phyloP scores from a whole-genome alignment of 2,113 vertebrate species.

The Patagioenas fasciata region DNA sequence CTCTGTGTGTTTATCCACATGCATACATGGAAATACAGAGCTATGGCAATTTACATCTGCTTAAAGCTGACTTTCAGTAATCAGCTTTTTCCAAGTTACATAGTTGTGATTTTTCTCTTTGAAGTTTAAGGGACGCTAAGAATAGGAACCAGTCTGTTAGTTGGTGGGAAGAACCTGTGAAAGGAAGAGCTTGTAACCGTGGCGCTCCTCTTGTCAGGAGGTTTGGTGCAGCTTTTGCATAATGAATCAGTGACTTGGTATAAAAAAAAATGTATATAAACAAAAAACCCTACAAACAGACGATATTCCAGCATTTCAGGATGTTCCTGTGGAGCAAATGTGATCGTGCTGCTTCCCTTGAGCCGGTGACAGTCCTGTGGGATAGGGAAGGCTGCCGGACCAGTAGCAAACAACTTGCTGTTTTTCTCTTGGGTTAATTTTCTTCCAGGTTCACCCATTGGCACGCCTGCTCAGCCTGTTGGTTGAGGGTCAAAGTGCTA shows the following conservation, averaged over 20 bases:
- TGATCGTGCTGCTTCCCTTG: not conserved
- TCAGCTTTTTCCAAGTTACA: accelerated
- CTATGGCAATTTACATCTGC: not conserved
- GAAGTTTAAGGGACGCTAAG: not conserved
- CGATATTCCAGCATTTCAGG: not conserved
- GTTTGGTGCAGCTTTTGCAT: not conserved
- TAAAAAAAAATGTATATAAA: too few relatives aligned
- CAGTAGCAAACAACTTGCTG: not conserved
- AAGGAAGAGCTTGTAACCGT: not conserved
- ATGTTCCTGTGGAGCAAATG: not conserved
- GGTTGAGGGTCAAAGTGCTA: not conserved
- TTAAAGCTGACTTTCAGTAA: not conserved
- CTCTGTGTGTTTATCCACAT: accelerated
- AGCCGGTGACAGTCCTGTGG: not conserved
- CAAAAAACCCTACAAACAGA: not conserved
- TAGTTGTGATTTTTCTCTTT: not conserved
- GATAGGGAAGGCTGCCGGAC: not conserved
- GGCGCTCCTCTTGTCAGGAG: not conserved
- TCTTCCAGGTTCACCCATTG: not conserved
- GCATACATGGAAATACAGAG: not conserved
- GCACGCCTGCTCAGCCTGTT: not conserved
- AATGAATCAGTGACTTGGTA: not conserved
- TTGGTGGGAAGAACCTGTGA: not conserved
- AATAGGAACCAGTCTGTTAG: not conserved
- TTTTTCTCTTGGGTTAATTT: not conserved